These are phyloP conservation scores for Panagrolaimus sp. DNA, from an alignment of 1,140 invertebrate species.

Conservation along the genomic window DNA sequence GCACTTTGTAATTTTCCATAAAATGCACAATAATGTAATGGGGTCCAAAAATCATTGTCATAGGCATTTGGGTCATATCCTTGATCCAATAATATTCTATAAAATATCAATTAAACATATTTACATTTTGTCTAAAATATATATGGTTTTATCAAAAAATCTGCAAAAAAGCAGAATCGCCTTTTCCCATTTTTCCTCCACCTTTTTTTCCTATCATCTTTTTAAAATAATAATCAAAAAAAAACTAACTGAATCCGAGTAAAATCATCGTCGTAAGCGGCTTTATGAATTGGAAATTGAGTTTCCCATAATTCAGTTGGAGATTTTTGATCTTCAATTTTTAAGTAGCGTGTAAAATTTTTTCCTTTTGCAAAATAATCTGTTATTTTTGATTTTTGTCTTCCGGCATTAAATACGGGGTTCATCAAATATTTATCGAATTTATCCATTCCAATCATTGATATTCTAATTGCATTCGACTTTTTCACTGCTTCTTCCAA, in stretches of 20 bases:
- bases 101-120: no score
- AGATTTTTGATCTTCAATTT: conserved; percentile 26
- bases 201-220: no score
- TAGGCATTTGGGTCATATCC: conserved; percentile 47
- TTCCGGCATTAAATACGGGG: conserved; percentile 42
- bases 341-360: conserved; percentile 7
- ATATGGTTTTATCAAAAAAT: not conserved
- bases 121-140: no score
- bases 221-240: not conserved
- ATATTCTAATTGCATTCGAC: conserved; percentile 38
- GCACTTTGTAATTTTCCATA: conserved; percentile 47
- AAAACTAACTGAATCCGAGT: conserved; percentile 39
- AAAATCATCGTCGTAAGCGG: conserved; percentile 51
- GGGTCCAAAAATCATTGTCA: conserved; percentile 53
- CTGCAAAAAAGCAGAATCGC: not conserved
- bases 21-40: conserved; percentile 53
- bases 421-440: conserved; percentile 51
- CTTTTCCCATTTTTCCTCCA: no score
- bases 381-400: conserved; percentile 34
- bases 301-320: conserved; percentile 48
- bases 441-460: conserved; percentile 51
- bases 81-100: conserved; percentile 42
- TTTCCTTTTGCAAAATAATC: conserved; percentile 49
- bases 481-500: conserved; percentile 50
- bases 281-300: conserved; percentile 49